Percentiles rank a stretch among this genome's conserved stretches.
Evolutionary conservation across 2,888 invertebrate species (phyloP).

Genomic region (Erebia aethiops): DNA sequence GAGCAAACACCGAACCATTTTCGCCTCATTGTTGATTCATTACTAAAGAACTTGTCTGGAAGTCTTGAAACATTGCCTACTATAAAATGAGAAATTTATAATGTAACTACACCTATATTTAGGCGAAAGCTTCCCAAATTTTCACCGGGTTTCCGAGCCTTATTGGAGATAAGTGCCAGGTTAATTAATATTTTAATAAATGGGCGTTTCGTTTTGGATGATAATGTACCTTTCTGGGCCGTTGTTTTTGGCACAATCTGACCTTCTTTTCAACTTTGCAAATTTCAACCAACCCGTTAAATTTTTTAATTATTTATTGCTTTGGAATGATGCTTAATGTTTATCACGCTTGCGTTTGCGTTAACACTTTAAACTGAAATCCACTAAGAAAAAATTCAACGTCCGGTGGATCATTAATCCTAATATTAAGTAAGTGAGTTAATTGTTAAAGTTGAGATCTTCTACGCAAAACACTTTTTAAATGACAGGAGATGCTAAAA

Average conservation of each 20-base stretch:
- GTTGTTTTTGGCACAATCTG: background rate
- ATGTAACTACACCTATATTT: slow-evolving; percentile 28
- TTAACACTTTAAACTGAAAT: background rate
- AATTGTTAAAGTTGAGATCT: background rate
- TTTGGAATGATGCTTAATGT: slow-evolving; percentile 1
- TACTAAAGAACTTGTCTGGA: slow-evolving; percentile 26
- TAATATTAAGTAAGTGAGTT: background rate
- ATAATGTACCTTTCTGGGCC: slow-evolving; percentile 19
- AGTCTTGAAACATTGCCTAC: slow-evolving; percentile 33
- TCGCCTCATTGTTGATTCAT: slow-evolving; percentile 23
- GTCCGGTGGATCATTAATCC: background rate
- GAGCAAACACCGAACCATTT: slow-evolving; percentile 43
- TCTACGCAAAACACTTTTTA: background rate
- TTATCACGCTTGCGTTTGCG: background rate
- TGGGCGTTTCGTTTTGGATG: slow-evolving; percentile 19
- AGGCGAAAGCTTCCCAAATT: slow-evolving; percentile 31
- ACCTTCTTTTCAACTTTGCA: slow-evolving; percentile 8
- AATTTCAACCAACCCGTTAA: background rate
- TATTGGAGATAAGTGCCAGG: slow-evolving; percentile 28
- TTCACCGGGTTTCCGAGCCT: slow-evolving; percentile 22
- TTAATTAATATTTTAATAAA: slow-evolving; percentile 33
- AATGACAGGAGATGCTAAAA: too few relatives aligned
- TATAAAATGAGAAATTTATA: slow-evolving; percentile 29
- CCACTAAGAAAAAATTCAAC: background rate
- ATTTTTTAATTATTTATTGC: background rate